Base-by-base conservation (phyloP, 2,888 invertebrate genomes). In the Anorthoa munda region DNA sequence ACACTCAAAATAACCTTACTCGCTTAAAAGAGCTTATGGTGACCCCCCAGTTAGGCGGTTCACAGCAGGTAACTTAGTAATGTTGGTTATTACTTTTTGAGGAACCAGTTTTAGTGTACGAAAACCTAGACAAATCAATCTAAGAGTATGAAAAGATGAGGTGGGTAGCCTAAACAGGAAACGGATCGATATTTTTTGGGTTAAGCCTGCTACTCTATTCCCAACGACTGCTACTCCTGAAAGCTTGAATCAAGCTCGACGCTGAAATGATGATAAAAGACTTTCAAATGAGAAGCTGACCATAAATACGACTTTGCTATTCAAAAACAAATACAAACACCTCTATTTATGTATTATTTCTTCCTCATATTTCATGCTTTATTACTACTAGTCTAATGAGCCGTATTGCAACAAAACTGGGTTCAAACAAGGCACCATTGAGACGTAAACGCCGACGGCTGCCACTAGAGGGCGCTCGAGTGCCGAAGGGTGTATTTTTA, bases 401-500 rank as follows among this genome's bases (percentile, higher is more conserved):
- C 53, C 23, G 45, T 46, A 56, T 66, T 45, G 63, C 46, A 83
- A 82, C 48, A 70, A 71, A 75, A 76, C 69, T 68, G 45, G n/a
- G 18, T 26, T 53, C 26, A 26, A 71, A 74, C 69, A 75, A 77
- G 66, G 72, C 65, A 59, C 45, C 79, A 76, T 83, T 84, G 79
- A 79, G 79, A 75, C 69, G 84, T 71, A 39, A 77, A 75, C 63
- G 66, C 61, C 50, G 48, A 18, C 66, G 67, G 66, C 23, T 56
- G 55, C 31, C 71, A 64, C 67, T 18, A 86, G 81, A 83, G 83
- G 83, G 75, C 72, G 66, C 88, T 81, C 17, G 69, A 88, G 86
- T 90, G 89, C 89, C 86, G 89, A 91, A 90, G 89, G 88, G 89
- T 92, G 93, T 94, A 95, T 94, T 95, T 95, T 94, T 95, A 94